Evolutionary conservation across 2,888 invertebrate genomes (phyloP).

Genomic region (Eupithecia subfuscata): DNA sequence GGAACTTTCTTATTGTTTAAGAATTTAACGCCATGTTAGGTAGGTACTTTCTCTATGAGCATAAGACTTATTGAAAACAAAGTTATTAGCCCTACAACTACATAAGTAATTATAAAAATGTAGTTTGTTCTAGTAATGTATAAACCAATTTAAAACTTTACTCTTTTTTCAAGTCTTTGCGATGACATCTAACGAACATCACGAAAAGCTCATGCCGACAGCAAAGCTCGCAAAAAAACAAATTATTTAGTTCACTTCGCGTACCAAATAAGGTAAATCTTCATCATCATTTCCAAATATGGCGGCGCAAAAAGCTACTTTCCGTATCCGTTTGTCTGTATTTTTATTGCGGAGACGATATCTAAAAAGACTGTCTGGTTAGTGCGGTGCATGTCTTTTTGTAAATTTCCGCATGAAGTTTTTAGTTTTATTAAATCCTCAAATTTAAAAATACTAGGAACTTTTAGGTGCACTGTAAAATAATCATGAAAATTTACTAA

Average conservation of each 20-base stretch:
- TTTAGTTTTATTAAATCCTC: no score
- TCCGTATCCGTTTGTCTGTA: slow-evolving; percentile 35
- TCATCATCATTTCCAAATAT: slow-evolving; percentile 35
- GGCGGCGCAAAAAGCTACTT: slow-evolving; percentile 45
- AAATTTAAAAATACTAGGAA: not conserved
- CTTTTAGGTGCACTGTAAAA: not conserved
- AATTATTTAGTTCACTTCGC: slow-evolving; percentile 39
- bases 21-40: not conserved
- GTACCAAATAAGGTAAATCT: slow-evolving; percentile 40
- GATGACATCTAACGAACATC: slow-evolving; percentile 40
- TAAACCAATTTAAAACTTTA: not conserved
- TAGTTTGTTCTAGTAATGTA: not conserved
- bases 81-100: no score
- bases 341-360: slow-evolving; percentile 26
- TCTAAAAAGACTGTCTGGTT: slow-evolving; percentile 23
- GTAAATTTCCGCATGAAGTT: not conserved
- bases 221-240: slow-evolving; percentile 43
- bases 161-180: slow-evolving; percentile 10
- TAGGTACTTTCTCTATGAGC: not conserved
- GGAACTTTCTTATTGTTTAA: slow-evolving; percentile 2
- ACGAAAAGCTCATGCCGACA: slow-evolving; percentile 38
- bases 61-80: not conserved
- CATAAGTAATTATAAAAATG: not conserved
- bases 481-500: no score
- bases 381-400: not conserved